A percentile compares a stretch with the other conserved stretches of the same genome.
These are phyloP conservation scores for Zosterops japonicus DNA, from an alignment of 2,113 vertebrate species.

Conservation along the genomic window DNA sequence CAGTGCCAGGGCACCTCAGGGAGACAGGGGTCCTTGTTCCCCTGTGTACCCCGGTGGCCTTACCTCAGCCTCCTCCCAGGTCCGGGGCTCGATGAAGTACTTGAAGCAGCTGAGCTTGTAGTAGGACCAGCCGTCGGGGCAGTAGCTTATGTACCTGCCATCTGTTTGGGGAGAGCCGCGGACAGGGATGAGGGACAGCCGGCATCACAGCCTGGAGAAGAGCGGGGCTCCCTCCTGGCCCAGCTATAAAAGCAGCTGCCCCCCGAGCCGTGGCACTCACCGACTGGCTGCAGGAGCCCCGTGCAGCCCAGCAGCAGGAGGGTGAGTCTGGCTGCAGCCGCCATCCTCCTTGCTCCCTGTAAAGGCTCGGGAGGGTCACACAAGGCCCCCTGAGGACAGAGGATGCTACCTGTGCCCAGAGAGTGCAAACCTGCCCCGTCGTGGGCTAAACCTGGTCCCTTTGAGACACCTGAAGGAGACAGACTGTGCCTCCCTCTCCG, in stretches of 20 bases:
- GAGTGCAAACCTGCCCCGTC: neutral
- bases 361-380: neutral
- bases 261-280: neutral
- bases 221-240: accelerated
- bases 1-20: accelerated
- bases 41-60: accelerated
- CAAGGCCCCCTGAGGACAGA: neutral
- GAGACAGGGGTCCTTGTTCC: accelerated
- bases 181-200: neutral
- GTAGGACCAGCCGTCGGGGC: constrained; percentile 56
- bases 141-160: neutral
- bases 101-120: constrained; percentile 51
- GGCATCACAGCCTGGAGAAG: accelerated
- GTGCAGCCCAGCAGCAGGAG: constrained; percentile 24
- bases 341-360: constrained; percentile 12
- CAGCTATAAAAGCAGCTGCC: accelerated
- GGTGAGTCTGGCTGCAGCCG: neutral
- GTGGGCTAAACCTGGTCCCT: neutral
- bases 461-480: neutral
- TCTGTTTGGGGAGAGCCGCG: neutral
- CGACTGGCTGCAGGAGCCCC: neutral
- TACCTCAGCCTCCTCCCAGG: constrained; percentile 67
- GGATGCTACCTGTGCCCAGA: neutral
- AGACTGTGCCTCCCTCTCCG: neutral
- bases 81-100: constrained; percentile 23